Base-by-base conservation (phyloP, 2,113 vertebrate genomes). In the Menidia beryllina region DNA sequence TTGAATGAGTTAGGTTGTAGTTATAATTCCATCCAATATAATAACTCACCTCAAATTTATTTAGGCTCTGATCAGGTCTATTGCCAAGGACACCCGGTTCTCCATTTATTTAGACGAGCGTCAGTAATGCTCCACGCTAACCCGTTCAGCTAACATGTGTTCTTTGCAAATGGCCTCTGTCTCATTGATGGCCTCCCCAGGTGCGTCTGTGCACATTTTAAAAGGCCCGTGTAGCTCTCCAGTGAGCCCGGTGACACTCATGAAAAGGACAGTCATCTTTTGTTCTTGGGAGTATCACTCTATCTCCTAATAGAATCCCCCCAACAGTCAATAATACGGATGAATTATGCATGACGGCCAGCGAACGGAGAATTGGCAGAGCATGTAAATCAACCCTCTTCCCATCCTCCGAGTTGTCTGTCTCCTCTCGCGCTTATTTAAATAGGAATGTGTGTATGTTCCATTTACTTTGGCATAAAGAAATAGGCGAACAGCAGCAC, bases 301-400 rank as follows among this genome's bases (percentile, higher is more conserved):
- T 59, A 68, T 89, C 83, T 62, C 82, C 83, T 91, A 90, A 91
- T 89, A 91, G 78, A 90, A 91, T 92, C 80, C 83, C n/a, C 63
- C 71, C 59, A 71, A 79, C 59, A 89, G 85, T 92, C 90, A 90
- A 89, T 92, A 88, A 90, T 84, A 77, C 7, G 55, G 77, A 90
- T 93, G 92, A 91, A 93, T 92, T 88, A 91, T 93, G 88, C 77
- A 91, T 88, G 79, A 63, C 48, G 58, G 51, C 75, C 39, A 61
- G 86, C 87, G n/a, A 69, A 81, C 65, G 24, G 81, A 59, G 79
- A 70, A 88, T 90, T 85, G 87, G 82, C 79, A 71, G 78, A 73
- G 85, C 87, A 89, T 91, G 88, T 86, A 89, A 92, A 92, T 92
- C 84, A 83, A 65, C 61, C 77, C 48, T 27, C 73, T 26, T 65